Percentiles rank a stretch among this genome's conserved stretches.
These are phyloP conservation scores for Ephestia elutella DNA, from an alignment of 1,140 invertebrate genomes.

Conservation along the genomic window DNA sequence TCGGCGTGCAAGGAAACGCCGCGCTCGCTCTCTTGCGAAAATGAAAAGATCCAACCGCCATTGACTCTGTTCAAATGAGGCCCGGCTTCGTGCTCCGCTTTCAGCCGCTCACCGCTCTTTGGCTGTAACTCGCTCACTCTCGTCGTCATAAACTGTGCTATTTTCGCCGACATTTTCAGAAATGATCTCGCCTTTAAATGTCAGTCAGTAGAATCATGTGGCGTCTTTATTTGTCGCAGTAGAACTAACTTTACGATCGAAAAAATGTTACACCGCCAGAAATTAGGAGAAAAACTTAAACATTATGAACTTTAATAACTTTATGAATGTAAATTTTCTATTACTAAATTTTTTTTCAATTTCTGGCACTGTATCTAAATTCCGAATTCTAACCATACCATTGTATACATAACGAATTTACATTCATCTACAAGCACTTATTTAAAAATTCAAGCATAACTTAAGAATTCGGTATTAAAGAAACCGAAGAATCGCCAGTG, in stretches of 20 bases:
- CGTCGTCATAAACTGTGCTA: constrained; percentile 18
- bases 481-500: constrained; percentile 30
- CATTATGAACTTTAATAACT: background rate
- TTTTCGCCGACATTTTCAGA: constrained; percentile 24
- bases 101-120: constrained; percentile 32
- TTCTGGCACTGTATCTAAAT: background rate
- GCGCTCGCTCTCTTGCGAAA: constrained; percentile 34
- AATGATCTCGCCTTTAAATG: constrained; percentile 11
- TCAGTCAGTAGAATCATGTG: background rate
- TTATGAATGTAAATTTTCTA: background rate
- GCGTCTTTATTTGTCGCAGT: constrained; percentile 9
- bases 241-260: constrained; percentile 3
- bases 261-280: background rate
- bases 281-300: background rate
- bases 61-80: constrained; percentile 57
- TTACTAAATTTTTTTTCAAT: background rate
- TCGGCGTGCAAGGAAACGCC: constrained; percentile 14
- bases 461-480: constrained; percentile 26
- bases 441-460: constrained; percentile 1
- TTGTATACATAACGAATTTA: constrained; percentile 52
- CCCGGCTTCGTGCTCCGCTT: constrained; percentile 51
- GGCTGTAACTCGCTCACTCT: constrained; percentile 27
- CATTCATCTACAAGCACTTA: background rate
- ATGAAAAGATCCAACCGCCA: constrained; percentile 52
- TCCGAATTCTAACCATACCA: constrained; percentile 52